Conservation (phyloP, 2,113 vertebrate genomes). For the Uropsilus gracilis region DNA sequence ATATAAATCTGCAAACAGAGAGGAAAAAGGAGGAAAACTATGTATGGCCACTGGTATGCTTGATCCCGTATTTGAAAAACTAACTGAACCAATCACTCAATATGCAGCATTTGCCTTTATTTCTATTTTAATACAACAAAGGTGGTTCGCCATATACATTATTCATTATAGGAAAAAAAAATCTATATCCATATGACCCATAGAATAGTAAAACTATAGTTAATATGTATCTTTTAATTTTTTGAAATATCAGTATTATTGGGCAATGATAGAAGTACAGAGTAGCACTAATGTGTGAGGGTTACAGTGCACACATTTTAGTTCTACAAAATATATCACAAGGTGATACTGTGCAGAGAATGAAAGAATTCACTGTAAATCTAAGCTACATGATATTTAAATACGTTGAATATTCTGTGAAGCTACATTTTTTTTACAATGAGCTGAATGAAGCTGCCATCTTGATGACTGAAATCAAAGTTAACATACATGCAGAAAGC, state of each 20-base stretch:
- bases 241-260: not conserved
- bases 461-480: not conserved
- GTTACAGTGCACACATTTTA: not conserved
- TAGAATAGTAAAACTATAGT: not conserved
- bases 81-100: not conserved
- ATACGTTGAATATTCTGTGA: conserved; percentile 52
- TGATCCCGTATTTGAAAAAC: not conserved
- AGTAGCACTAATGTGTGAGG: not conserved
- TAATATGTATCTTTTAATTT: not conserved
- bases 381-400: conserved; percentile 42
- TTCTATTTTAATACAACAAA: not conserved
- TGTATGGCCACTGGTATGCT: not conserved
- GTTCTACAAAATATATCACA: not conserved
- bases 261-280: not conserved
- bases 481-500: not conserved
- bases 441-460: not conserved
- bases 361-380: conserved; percentile 30
- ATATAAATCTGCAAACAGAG: not conserved
- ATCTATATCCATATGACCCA: not conserved
- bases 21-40: not conserved
- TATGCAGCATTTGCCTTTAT: not conserved
- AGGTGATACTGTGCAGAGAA: not conserved
- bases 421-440: conserved; percentile 25
- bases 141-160: not conserved
- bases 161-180: not conserved